These are phyloP conservation scores for Chionodraco myersi DNA, from an alignment of 2,113 vertebrate genomes.

Conservation along the genomic window DNA sequence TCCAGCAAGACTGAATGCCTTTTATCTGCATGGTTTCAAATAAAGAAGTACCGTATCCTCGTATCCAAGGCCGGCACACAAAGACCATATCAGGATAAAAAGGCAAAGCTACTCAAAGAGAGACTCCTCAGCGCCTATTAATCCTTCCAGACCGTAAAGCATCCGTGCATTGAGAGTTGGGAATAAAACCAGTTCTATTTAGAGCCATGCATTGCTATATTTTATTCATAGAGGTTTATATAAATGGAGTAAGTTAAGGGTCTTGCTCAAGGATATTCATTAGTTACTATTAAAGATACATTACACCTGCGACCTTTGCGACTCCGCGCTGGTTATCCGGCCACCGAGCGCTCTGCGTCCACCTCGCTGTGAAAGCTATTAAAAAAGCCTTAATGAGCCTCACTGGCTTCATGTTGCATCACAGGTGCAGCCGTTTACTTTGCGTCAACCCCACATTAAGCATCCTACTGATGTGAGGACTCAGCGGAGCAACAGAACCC, in stretches of 20 bases:
- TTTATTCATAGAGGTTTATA: too few species aligned
- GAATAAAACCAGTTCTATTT: too few species aligned
- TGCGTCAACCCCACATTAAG: not conserved
- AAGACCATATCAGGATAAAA: not conserved
- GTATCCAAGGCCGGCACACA: not conserved
- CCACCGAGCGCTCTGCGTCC: not conserved
- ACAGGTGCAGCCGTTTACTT: not conserved
- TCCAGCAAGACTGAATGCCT: too few species aligned
- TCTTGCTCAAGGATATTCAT: conserved; percentile 11
- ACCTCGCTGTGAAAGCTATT: not conserved
- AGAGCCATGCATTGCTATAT: too few species aligned
- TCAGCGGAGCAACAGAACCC: not conserved
- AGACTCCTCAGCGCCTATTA: not conserved
- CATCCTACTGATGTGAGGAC: conserved; percentile 4
- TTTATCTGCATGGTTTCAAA: too few species aligned
- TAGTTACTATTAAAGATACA: conserved; percentile 7
- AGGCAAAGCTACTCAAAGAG: not conserved
- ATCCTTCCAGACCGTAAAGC: not conserved
- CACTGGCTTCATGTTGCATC: not conserved
- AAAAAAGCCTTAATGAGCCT: conserved; percentile 11
- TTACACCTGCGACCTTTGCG: conserved; percentile 30
- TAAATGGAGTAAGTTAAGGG: not conserved
- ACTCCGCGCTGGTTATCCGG: not conserved
- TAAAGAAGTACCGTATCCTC: not conserved
- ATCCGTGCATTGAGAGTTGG: too few species aligned